phyloP scores from a whole-genome alignment of 1,140 invertebrate species.

The Ceratosolen solmsi region DNA sequence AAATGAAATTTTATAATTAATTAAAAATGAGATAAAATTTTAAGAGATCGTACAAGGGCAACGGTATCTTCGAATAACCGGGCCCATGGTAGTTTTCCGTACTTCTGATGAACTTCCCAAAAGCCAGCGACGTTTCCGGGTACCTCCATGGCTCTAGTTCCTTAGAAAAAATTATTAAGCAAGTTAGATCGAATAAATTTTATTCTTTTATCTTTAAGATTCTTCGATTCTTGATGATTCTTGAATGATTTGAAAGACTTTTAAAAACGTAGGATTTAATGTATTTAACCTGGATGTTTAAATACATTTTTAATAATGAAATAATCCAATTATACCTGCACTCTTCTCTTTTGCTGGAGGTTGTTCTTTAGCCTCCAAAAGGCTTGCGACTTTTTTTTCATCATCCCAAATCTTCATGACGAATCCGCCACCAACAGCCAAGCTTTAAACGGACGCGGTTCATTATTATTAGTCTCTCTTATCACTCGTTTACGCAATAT shows the following conservation, averaged over 20 bases:
- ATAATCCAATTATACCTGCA: background rate
- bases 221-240: too few relatives aligned
- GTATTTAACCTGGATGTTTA: too few relatives aligned
- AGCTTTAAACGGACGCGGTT: constrained; percentile 61
- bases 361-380: constrained; percentile 79
- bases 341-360: constrained; percentile 73
- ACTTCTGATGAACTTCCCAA: constrained; percentile 83
- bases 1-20: too few relatives aligned
- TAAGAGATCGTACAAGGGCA: background rate
- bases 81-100: constrained; percentile 84
- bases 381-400: constrained; percentile 65
- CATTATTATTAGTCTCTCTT: background rate
- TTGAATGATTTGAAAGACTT: too few relatives aligned
- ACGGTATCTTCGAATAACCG: constrained; percentile 85
- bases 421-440: constrained; percentile 88
- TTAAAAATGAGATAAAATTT: too few relatives aligned
- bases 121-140: constrained; percentile 93
- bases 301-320: too few relatives aligned
- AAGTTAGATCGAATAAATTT: too few relatives aligned
- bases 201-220: too few relatives aligned
- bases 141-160: constrained; percentile 85
- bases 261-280: too few relatives aligned
- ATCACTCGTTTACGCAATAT: too few relatives aligned
- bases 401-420: constrained; percentile 82
- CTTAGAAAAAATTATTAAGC: constrained; percentile 58